Evolutionary conservation across 2,888 invertebrate genomes (phyloP).

Genomic region (Pollenia angustigena): DNA sequence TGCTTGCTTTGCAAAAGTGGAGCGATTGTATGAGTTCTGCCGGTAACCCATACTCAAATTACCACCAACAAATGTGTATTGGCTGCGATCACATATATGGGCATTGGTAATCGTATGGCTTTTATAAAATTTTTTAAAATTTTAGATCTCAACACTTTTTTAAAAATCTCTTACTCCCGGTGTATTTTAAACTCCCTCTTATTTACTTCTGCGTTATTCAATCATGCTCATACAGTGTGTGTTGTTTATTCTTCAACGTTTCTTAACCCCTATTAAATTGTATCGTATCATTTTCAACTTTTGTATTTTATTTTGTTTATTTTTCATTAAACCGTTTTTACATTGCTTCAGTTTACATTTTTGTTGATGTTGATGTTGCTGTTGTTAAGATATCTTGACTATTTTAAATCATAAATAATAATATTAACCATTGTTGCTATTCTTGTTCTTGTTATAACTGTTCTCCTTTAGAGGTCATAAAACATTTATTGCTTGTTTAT

Average conservation of each 20-base stretch:
- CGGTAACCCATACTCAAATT: too few species aligned
- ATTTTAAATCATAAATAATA: conserved; percentile 69
- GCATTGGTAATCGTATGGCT: not conserved
- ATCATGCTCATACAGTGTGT: not conserved
- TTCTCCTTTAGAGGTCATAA: conserved; percentile 77
- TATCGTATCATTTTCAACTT: conserved; percentile 1
- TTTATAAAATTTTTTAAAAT: too few species aligned
- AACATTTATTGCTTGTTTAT: conserved; percentile 84
- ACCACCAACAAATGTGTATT: too few species aligned
- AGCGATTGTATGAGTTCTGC: too few species aligned
- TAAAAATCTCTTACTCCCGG: not conserved
- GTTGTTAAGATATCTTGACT: conserved; percentile 41
- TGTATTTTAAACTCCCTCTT: not conserved
- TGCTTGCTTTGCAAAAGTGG: too few species aligned
- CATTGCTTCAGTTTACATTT: not conserved
- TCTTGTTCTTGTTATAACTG: conserved; percentile 40
- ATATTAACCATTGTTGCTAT: conserved; percentile 27
- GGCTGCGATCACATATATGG: not conserved
- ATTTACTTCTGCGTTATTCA: not conserved
- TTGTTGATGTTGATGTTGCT: not conserved
- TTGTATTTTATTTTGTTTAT: conserved; percentile 40
- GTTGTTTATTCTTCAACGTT: conserved; percentile 17
- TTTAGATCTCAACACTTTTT: too few species aligned
- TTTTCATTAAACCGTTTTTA: conserved; percentile 42
- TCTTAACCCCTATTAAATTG: conserved; percentile 22